Evolutionary conservation across 2,797 vertebrate species (phyloP).

Genomic region (Hapalemur alaotrensis): DNA sequence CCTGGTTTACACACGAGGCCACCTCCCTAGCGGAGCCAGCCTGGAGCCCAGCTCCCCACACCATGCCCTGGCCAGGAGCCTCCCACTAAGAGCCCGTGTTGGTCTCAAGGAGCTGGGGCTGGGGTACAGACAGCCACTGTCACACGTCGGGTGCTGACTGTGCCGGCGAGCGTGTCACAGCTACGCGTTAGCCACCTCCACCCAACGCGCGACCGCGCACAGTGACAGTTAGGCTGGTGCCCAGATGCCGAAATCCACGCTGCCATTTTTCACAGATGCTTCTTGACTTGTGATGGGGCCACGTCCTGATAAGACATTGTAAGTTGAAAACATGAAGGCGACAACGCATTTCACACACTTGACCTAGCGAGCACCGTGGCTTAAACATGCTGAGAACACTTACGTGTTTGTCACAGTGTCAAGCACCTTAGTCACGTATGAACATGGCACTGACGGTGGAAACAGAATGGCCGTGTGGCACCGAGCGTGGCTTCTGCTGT

Average conservation of each 20-base stretch:
- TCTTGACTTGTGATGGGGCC: no score
- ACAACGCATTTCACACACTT: neutral
- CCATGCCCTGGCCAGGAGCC: neutral
- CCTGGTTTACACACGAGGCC: neutral
- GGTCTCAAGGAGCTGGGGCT: neutral
- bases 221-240: neutral
- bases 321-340: neutral
- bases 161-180: neutral
- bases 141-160: neutral
- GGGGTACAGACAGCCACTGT: neutral
- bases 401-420: neutral
- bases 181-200: no score
- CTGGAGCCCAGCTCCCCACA: neutral
- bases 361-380: neutral
- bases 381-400: neutral
- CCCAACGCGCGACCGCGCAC: accelerated
- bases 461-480: neutral
- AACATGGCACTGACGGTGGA: neutral
- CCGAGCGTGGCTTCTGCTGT: neutral
- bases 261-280: neutral
- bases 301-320: neutral
- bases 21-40: no score
- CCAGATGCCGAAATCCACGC: neutral
- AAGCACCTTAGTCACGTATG: neutral
- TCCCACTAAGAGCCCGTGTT: neutral